Conservation (phyloP, 2,888 invertebrate species). For the Hypena proboscidalis region DNA sequence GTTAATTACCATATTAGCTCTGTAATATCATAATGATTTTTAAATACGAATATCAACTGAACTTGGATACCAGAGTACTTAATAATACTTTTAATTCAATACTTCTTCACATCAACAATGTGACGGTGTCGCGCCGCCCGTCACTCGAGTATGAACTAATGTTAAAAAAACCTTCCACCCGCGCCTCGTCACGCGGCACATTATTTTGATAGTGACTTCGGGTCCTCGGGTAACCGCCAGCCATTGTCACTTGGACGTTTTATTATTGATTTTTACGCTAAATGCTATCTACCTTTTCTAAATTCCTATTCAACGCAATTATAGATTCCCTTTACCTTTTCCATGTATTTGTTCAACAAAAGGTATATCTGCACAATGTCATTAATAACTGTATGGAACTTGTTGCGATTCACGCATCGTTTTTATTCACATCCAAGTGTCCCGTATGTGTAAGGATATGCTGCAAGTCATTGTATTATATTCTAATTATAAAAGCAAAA, state of each 20-base stretch:
- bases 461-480: conserved; percentile 50
- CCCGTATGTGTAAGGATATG: conserved; percentile 22
- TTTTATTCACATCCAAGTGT: conserved; percentile 33
- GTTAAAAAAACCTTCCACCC: conserved; percentile 79
- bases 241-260: conserved; percentile 73
- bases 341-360: conserved; percentile 73
- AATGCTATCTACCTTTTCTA: conserved; percentile 78
- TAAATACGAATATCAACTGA: too few relatives aligned
- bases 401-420: conserved; percentile 65
- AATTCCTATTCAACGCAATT: conserved; percentile 77
- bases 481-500: conserved; percentile 10
- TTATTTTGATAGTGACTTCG: conserved; percentile 81
- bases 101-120: conserved; percentile 46
- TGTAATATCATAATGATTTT: too few relatives aligned
- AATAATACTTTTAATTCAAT: conserved; percentile 8
- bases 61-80: background rate
- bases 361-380: conserved; percentile 69
- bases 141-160: conserved; percentile 63
- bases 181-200: conserved; percentile 75
- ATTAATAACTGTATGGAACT: conserved; percentile 82
- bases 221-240: conserved; percentile 75
- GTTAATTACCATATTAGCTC: too few relatives aligned
- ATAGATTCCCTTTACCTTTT: conserved; percentile 75
- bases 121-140: conserved; percentile 61
- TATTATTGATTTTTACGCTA: conserved; percentile 85